Evolutionary conservation across 1,140 invertebrate genomes (phyloP), one percentile per base, ranked within the genome.

Genomic region (Lasioglossum baleicum): DNA sequence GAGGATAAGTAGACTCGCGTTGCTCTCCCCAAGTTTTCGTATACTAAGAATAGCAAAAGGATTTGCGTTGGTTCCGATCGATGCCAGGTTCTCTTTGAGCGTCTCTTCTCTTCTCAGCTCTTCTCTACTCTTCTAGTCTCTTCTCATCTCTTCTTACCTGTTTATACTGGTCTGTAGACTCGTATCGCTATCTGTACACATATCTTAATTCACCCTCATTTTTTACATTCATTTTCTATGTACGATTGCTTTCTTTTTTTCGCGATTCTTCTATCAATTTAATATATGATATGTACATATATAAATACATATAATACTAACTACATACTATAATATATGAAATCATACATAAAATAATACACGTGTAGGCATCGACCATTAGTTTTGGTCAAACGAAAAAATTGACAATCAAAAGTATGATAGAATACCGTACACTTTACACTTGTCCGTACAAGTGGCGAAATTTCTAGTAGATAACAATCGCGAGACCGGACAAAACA

Each of bases 181-280:
- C 26, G 26, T 26, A 44, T 44, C 42, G 6, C 8, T 44, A 20
- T 56, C 15, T n/a, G n/a, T 60, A n/a, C 64, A 51, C 51, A 53
- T 60, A 72, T 53, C 42, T 58, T 58, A 56, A 31, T 63, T 15
- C 1, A 26, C 26, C 26, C 26, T 26, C 26, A 26, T 11, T 5
- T 11, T 92, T 95, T 44, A 88, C 95, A 53, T 88, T 95, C 75
- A 95, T 95, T 3, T 95, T 95, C 83, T 95, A n/a, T n/a, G n/a
- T n/a, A 95, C 89, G 93, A 92, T 2, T 90, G 93, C 77, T 92
- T 93, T 48, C 93, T 44, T 94, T 53, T 93, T 94, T 17, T 13
- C 51, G 51, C 13, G 26, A 26, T 26, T 26, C 26, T 26, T 26
- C 26, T 26, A 26, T 26, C 26, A 26, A 26, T 26, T 1, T 26